Evolutionary conservation across 1,140 invertebrate species (phyloP).

Genomic region (Bombyx mori): ASM3026992v2 NC_085111.1:3733501-3734000

Average conservation of each 20-base stretch:
- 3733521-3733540: no score
- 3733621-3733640: conserved; percentile 34
- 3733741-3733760: conserved; percentile 14
- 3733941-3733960: conserved; percentile 14
- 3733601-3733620: conserved; percentile 11
- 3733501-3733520: no score
- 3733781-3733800: conserved; percentile 29
- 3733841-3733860: conserved; percentile 19
- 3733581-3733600: neutral
- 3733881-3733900: conserved; percentile 30
- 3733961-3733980: conserved; percentile 13
- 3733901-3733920: conserved; percentile 23
- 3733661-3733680: conserved; percentile 17
- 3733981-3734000: conserved; percentile 16
- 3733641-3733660: conserved; percentile 20
- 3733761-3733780: conserved; percentile 16
- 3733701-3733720: conserved; percentile 36
- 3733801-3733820: conserved; percentile 24
- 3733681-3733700: conserved; percentile 31
- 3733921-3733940: conserved; percentile 20
- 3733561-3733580: no score
- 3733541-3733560: no score
- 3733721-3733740: conserved; percentile 15
- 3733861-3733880: conserved; percentile 26
- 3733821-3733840: conserved; percentile 21